Conservation (phyloP, 2,113 vertebrate species). For the Lasiurus cinereus region DNA sequence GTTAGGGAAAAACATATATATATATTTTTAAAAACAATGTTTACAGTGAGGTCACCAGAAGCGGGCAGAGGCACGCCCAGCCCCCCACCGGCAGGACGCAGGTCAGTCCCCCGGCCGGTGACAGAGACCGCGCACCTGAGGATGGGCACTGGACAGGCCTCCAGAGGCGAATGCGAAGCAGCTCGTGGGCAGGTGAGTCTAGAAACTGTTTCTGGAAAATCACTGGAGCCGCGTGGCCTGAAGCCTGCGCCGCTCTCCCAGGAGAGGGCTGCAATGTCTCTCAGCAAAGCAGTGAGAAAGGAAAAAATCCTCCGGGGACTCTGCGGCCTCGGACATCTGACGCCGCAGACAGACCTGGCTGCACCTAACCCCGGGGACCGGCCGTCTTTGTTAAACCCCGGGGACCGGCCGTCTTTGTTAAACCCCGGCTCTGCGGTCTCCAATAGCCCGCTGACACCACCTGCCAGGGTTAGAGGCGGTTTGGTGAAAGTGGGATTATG, state of each 20-base stretch:
- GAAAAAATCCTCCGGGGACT: neutral
- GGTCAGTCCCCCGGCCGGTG: too few relatives aligned
- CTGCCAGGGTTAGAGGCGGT: neutral
- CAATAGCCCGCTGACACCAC: conserved; percentile 42
- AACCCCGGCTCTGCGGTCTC: neutral
- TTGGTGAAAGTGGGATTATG: neutral
- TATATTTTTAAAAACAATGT: too few relatives aligned
- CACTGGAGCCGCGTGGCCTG: neutral
- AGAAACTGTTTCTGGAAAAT: neutral
- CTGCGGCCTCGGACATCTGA: neutral
- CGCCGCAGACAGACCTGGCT: neutral
- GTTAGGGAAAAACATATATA: too few relatives aligned
- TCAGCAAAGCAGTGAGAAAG: neutral
- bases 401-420: neutral
- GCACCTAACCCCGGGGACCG: neutral
- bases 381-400: conserved; percentile 30
- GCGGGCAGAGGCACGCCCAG: too few relatives aligned
- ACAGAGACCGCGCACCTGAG: too few relatives aligned
- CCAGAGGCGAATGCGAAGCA: too few relatives aligned
- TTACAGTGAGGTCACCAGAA: too few relatives aligned
- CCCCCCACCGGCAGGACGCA: too few relatives aligned
- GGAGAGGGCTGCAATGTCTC: neutral
- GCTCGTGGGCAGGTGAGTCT: neutral
- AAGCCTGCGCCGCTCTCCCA: neutral
- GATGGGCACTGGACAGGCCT: too few relatives aligned